Conservation (phyloP, 2,888 invertebrate genomes). For the Platerodrilus igneus region DNA sequence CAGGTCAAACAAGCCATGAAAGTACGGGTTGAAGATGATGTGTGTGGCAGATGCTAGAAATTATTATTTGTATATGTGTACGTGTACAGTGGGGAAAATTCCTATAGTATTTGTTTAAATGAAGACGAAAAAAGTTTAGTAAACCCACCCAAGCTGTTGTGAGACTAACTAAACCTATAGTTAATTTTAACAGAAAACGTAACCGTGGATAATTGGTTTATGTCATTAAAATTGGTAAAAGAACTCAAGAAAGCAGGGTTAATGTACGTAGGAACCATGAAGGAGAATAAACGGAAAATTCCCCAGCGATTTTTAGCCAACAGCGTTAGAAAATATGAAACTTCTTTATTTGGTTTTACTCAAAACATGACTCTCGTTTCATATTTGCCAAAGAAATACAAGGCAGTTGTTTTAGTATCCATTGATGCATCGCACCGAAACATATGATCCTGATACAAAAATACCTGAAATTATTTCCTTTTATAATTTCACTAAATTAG, state of each 20-base stretch:
- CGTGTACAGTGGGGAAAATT: neutral
- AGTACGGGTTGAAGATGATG: neutral
- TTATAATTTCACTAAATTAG: neutral
- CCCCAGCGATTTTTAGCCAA: neutral
- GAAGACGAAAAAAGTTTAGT: neutral
- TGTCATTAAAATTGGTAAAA: neutral
- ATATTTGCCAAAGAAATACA: no score
- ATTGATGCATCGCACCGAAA: no score
- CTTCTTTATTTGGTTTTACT: no score
- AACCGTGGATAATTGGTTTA: slow-evolving; percentile 4
- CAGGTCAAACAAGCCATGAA: no score
- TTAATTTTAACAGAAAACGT: neutral
- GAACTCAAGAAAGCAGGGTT: neutral
- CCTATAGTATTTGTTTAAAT: no score
- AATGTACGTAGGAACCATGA: slow-evolving; percentile 1
- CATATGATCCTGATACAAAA: neutral
- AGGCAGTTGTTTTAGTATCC: no score
- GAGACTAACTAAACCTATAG: neutral
- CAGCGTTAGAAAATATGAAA: neutral
- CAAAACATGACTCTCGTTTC: no score
- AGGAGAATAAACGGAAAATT: neutral
- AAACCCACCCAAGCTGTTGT: neutral
- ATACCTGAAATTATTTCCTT: neutral
- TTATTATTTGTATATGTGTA: neutral
- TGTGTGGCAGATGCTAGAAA: slow-evolving; percentile 1